phyloP scores from a whole-genome alignment of 2,797 vertebrate genomes.

The Enteromius argenteus region DNA sequence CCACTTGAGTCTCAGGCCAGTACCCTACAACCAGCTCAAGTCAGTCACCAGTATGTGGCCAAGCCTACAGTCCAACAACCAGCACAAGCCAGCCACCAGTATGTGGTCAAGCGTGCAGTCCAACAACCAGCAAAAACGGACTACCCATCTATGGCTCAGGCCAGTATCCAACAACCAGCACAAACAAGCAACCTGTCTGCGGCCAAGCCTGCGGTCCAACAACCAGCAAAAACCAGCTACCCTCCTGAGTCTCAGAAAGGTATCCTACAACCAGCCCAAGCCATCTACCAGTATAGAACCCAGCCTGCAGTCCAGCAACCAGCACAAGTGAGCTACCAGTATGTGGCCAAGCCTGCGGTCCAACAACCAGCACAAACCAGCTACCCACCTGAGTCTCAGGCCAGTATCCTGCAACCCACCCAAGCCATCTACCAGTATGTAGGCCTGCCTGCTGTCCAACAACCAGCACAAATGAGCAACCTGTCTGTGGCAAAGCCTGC shows the following conservation, averaged over 20 bases:
- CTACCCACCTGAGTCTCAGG: background rate
- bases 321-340: background rate
- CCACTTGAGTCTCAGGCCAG: no score
- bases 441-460: no score
- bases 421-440: background rate
- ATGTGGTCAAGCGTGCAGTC: no score
- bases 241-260: background rate
- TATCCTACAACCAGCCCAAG: background rate
- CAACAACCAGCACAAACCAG: background rate
- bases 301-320: background rate
- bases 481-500: no score
- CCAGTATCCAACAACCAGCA: no score
- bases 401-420: background rate
- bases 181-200: no score
- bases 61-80: no score
- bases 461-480: no score
- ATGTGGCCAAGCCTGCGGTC: rapidly evolving
- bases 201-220: background rate
- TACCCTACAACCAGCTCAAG: background rate
- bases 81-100: no score
- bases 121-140: no score
- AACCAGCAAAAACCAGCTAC: background rate
- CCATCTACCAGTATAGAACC: background rate
- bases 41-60: no score
- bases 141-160: no score